phyloP scores from a whole-genome alignment of 2,888 invertebrate species.

The Thalpophila matura region DNA sequence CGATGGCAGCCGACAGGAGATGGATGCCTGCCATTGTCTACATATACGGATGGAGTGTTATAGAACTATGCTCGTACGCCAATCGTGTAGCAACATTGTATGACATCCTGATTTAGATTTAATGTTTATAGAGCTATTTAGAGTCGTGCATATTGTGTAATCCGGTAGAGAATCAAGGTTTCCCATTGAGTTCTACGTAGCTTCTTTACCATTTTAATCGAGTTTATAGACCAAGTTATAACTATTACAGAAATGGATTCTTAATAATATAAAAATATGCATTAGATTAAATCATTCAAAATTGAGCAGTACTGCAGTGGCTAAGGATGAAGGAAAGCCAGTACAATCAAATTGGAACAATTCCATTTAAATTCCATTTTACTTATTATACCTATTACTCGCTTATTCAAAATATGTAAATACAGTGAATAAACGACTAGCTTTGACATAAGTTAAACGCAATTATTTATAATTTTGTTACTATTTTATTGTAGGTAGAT shows the following conservation, averaged over 20 bases:
- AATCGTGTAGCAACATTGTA: conserved; percentile 43
- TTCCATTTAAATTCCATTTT: too few relatives aligned
- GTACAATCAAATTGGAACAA: too few relatives aligned
- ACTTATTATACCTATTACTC: too few relatives aligned
- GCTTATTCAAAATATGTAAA: too few relatives aligned
- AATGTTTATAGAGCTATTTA: conserved; percentile 30
- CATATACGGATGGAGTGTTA: conserved; percentile 45
- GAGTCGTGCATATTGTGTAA: background rate
- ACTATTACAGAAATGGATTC: background rate
- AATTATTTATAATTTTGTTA: too few relatives aligned
- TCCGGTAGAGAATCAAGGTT: conserved; percentile 1
- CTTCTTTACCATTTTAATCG: too few relatives aligned
- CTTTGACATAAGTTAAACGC: too few relatives aligned
- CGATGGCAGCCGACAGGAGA: conserved; percentile 77
- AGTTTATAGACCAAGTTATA: too few relatives aligned
- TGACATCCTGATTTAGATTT: conserved; percentile 47
- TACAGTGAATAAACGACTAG: too few relatives aligned
- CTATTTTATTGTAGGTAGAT: too few relatives aligned
- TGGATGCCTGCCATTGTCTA: conserved; percentile 75
- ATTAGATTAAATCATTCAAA: conserved; percentile 6
- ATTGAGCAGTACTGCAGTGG: conserved; percentile 12
- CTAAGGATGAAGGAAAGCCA: too few relatives aligned
- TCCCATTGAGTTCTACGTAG: background rate
- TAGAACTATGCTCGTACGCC: conserved; percentile 50
- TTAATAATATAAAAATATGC: background rate